Conservation (phyloP, 2,888 invertebrate species). For the Drosophila macrospina region DNA sequence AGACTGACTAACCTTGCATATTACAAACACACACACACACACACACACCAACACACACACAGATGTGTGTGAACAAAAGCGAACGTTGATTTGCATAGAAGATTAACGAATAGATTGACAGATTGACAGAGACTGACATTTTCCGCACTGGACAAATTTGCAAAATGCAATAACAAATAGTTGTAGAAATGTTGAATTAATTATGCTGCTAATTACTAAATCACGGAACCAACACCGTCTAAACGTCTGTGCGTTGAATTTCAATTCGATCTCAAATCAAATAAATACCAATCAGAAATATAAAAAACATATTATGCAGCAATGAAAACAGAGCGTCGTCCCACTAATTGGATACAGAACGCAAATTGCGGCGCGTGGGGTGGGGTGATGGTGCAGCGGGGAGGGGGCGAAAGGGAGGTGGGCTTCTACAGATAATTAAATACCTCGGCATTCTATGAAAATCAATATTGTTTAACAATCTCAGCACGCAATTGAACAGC, state of each 20-base stretch:
- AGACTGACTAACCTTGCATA: slow-evolving; percentile 51
- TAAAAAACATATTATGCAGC: slow-evolving; percentile 1
- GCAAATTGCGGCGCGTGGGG: slow-evolving; percentile 29
- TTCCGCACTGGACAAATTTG: slow-evolving; percentile 32
- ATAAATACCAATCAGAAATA: slow-evolving; percentile 26
- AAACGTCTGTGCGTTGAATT: slow-evolving; percentile 33
- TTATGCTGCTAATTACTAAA: slow-evolving; percentile 44
- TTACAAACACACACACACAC: slow-evolving; percentile 9
- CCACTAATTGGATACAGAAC: slow-evolving; percentile 64
- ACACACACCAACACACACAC: background rate
- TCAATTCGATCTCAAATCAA: slow-evolving; percentile 27
- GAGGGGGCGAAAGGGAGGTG: no score
- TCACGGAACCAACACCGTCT: slow-evolving; percentile 27
- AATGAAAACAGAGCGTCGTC: slow-evolving; percentile 26
- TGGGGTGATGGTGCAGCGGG: slow-evolving; percentile 1
- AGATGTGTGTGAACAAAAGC: slow-evolving; percentile 23
- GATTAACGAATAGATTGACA: slow-evolving; percentile 23
- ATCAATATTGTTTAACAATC: slow-evolving; percentile 72
- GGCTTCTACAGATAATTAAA: slow-evolving; percentile 50
- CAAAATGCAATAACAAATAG: slow-evolving; percentile 17
- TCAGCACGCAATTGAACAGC: slow-evolving; percentile 64
- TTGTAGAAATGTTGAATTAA: slow-evolving; percentile 39
- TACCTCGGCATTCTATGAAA: slow-evolving; percentile 52
- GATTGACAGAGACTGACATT: slow-evolving; percentile 21
- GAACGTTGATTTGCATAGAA: slow-evolving; percentile 34